Evolutionary conservation across 2,113 vertebrate genomes (phyloP), one percentile per base, ranked within the genome.

Genomic region (Antechinus flavipes): DNA sequence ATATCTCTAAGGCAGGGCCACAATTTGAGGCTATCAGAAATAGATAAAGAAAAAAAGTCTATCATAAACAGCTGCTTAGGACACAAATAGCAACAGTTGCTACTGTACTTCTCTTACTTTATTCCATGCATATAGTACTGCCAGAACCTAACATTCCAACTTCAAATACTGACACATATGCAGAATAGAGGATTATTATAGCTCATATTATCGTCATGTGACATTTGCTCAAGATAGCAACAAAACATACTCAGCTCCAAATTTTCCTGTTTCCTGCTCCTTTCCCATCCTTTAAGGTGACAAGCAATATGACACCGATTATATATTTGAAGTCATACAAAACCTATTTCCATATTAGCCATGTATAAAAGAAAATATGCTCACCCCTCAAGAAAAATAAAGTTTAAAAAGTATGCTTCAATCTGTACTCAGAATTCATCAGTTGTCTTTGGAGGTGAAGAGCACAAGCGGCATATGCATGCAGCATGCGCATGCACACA

Each of bases 21-120:
- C 7, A 91, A 93, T 91, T 97, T 93, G 96, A 96, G 95, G 91
- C 25, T 3, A 94, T 93, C 61, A 42, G 42, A 90, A 97, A 97
- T 97, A 97, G 96, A 98, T 97, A 98, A 95, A 95, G 96, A 97
- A 96, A 97, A 95, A 97, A 97, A 96, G 96, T 96, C 96, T 96
- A 92, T 93, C 93, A 68, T 12, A 0, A 27, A 93, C 97, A 96
- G 35, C 97, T 94, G 97, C 50, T 93, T 92, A 16, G 76, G 92
- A 54, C 95, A 97, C 97, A 98, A 99, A 99, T 91, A 99, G 98
- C 98, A 99, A 99, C 98, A 97, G 99, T 98, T 99, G 98, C 98
- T 98, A 95, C 53, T 96, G 96, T 52, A 50, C 93, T 97, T 95
- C 96, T 96, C 53, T 7, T 22, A 90, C 97, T 94, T 93, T 96